A percentile compares a stretch with the other conserved stretches of the same genome.
Evolutionary conservation across 2,888 invertebrate genomes (phyloP).

Genomic region (Athalia circularis): DNA sequence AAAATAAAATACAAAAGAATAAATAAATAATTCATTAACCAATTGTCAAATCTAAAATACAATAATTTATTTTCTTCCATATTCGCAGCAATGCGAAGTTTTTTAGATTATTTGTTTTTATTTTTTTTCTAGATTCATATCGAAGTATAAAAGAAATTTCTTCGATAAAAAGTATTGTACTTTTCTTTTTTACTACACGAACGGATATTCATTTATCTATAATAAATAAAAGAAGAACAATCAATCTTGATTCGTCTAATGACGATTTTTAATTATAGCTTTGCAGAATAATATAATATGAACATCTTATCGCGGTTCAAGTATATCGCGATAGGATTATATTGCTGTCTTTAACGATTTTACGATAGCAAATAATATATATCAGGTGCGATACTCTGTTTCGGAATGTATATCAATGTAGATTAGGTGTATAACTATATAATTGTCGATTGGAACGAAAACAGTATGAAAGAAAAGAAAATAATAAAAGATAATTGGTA

Average conservation of each 20-base stretch:
- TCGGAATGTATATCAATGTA: background rate
- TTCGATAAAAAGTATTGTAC: no score
- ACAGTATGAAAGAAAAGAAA: no score
- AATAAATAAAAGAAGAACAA: background rate
- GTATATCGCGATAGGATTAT: slow-evolving; percentile 22
- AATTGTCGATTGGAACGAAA: no score
- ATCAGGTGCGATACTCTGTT: background rate
- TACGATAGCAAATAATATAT: background rate
- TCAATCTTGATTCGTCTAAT: slow-evolving; percentile 3
- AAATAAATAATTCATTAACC: background rate
- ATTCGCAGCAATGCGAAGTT: no score
- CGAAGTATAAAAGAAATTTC: no score
- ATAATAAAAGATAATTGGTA: no score
- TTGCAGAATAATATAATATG: background rate
- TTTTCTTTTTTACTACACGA: background rate
- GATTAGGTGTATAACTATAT: no score
- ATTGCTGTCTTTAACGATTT: background rate
- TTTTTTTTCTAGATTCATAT: no score
- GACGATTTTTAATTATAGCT: background rate
- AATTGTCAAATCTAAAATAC: no score
- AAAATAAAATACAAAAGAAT: background rate
- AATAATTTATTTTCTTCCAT: no score
- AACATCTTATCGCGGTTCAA: slow-evolving; percentile 14
- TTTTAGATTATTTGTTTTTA: no score
- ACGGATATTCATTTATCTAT: background rate